These are phyloP conservation scores for Podarcis raffonei DNA, from an alignment of 2,113 vertebrate genomes.

Conservation along the genomic window DNA sequence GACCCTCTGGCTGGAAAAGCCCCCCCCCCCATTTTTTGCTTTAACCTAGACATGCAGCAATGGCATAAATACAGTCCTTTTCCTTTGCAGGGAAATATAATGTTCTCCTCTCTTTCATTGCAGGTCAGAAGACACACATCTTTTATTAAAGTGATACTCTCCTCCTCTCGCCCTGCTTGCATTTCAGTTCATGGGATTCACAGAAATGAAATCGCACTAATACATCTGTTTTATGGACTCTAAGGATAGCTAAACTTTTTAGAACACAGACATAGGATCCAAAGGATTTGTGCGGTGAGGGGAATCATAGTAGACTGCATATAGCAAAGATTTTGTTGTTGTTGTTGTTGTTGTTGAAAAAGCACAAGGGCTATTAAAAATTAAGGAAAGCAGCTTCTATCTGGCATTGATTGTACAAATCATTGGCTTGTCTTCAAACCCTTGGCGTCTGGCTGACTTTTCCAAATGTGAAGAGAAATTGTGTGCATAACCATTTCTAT, in stretches of 20 bases:
- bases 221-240: not conserved
- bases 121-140: constrained; percentile 21
- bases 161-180: not conserved
- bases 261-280: not conserved
- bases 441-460: accelerated
- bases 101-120: constrained; percentile 40
- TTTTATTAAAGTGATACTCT: constrained; percentile 30
- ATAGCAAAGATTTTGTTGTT: not conserved
- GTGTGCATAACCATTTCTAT: not conserved
- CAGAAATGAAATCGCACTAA: not conserved
- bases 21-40: not conserved
- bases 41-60: not conserved
- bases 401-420: not conserved
- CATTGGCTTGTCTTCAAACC: not conserved
- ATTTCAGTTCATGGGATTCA: constrained; percentile 1
- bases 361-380: not conserved
- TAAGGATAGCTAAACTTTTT: not conserved
- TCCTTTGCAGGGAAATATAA: not conserved
- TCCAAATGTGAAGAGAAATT: not conserved
- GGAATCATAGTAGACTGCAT: not conserved
- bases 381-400: not conserved
- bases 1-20: no score
- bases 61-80: not conserved
- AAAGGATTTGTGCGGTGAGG: not conserved
- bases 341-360: not conserved